Base-by-base conservation (phyloP, 2,888 invertebrate genomes). In the Drosophila cyrtoloma region DNA sequence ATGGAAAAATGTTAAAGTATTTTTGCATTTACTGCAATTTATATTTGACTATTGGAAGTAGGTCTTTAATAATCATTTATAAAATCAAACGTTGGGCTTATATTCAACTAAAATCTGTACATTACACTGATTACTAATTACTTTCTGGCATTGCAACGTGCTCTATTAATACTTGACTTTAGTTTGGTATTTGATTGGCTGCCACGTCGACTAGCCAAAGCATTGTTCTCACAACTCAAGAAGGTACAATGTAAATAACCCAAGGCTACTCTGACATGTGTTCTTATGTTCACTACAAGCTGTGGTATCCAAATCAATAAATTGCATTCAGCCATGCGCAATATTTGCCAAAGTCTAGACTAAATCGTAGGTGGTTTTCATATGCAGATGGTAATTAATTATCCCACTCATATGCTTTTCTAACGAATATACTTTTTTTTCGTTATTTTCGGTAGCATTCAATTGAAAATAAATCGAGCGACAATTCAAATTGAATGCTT, bases 311-410 rank as follows among this genome's bases (percentile, higher is more conserved):
- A 39, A n/a, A 39, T 39, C 37, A 30, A 64, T 37, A 37, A 55
- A 32, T 26, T 33, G 35, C 1, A 35, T 35, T 22, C 14, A 37
- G 37, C 39, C 55, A 60, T 51, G 61, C 68, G 39, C 51, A 16
- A 26, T 55, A 12, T 33, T 47, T 59, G n/a, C 22, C 42, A 55
- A 53, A 14, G 61, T 70, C 62, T 58, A 71, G 71, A 71, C 71
- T 37, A 12, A n/a, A 63, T 52, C 5, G n/a, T n/a, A 28, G 30
- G 5, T 35, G 10, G 12, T 19, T 16, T 44, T 28, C 59, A 47
- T n/a, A 14, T 26, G 39, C 16, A 28, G 37, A 47, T 53, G 30
- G 39, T 60, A 57, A 79, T 72, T 72, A 76, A 79, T 76, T 61
- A 76, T 47, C 50, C 66, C 63, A 71, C 28, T 72, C 52, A 63